phyloP scores from a whole-genome alignment of 2,888 invertebrate species.

The Hypomecis punctinalis region DNA sequence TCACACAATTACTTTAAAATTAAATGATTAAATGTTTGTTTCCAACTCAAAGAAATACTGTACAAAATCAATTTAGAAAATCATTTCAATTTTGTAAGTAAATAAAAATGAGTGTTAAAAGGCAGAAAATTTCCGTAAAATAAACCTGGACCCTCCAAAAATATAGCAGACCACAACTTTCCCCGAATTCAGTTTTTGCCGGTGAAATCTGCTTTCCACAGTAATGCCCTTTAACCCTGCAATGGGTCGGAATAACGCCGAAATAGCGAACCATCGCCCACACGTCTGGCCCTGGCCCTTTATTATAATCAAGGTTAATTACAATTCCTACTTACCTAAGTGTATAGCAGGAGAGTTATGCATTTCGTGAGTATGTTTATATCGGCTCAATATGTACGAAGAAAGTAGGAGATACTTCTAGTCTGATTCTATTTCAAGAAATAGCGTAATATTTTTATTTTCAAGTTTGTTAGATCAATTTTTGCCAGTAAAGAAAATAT shows the following conservation, averaged over 20 bases:
- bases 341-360: slow-evolving; percentile 4
- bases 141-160: not conserved
- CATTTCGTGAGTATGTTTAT: not conserved
- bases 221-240: slow-evolving; percentile 24
- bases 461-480: too few relatives aligned
- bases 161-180: slow-evolving; percentile 4
- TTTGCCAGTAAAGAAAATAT: too few relatives aligned
- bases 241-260: slow-evolving; percentile 16
- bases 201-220: slow-evolving; percentile 22
- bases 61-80: too few relatives aligned
- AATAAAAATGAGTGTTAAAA: too few relatives aligned
- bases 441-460: not conserved
- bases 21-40: too few relatives aligned
- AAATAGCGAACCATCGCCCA: slow-evolving; percentile 21
- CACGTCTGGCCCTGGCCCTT: slow-evolving; percentile 21
- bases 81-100: too few relatives aligned
- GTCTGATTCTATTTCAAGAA: not conserved
- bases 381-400: not conserved
- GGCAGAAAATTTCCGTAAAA: not conserved
- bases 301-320: slow-evolving; percentile 31
- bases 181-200: slow-evolving; percentile 9
- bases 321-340: slow-evolving; percentile 21
- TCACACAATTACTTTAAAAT: too few relatives aligned
- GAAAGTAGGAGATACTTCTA: not conserved
- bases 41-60: too few relatives aligned